Evolutionary conservation across 2,797 vertebrate species (phyloP).

Genomic region (Enteromius anoplus): DNA sequence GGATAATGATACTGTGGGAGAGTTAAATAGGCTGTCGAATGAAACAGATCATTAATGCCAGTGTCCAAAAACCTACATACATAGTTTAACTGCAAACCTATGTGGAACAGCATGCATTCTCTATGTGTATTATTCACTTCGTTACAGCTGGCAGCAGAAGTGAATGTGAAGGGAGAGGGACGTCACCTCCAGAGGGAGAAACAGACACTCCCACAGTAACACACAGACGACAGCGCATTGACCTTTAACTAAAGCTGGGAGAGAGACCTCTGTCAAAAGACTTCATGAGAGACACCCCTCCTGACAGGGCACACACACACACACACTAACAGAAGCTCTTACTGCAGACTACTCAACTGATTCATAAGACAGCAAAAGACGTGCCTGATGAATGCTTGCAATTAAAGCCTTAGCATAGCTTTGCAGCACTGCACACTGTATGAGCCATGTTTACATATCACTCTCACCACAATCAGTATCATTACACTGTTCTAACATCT

Average conservation of each 20-base stretch:
- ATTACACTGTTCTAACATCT: neutral
- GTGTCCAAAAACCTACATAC: neutral
- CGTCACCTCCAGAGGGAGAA: slow-evolving; percentile 45
- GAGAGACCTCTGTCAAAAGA: slow-evolving; percentile 79
- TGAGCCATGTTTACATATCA: neutral
- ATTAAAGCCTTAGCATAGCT: neutral
- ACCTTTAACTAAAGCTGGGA: slow-evolving; percentile 63
- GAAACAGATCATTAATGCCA: neutral
- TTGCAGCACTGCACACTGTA: neutral
- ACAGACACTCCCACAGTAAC: slow-evolving; percentile 38
- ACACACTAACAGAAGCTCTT: slow-evolving; percentile 45
- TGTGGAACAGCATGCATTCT: neutral
- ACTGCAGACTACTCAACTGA: slow-evolving; percentile 68
- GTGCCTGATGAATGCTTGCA: slow-evolving; percentile 12
- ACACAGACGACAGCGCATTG: slow-evolving; percentile 49
- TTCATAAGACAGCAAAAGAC: slow-evolving; percentile 60
- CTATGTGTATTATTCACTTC: neutral
- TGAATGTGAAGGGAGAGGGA: slow-evolving; percentile 22
- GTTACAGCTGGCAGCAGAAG: neutral
- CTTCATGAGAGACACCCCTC: slow-evolving; percentile 82
- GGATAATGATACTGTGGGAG: neutral
- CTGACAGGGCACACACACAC: slow-evolving; percentile 72
- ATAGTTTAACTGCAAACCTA: neutral
- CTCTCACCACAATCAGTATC: neutral
- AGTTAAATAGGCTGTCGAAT: neutral